These are phyloP conservation scores for Metallyticus violacea DNA, from an alignment of 2,888 invertebrate genomes.

Conservation along the genomic window DNA sequence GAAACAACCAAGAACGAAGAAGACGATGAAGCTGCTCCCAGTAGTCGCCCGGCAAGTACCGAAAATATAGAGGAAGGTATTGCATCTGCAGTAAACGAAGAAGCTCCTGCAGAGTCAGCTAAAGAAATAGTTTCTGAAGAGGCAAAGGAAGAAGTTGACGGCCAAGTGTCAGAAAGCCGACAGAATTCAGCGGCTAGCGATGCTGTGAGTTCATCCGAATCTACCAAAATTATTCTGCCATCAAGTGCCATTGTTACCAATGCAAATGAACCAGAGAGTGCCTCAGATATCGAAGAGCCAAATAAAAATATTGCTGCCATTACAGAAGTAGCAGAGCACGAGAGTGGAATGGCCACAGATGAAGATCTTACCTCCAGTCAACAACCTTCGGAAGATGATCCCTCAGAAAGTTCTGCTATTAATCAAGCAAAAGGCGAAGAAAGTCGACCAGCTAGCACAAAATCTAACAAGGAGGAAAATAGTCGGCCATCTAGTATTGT, in stretches of 20 bases:
- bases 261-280: not conserved
- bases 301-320: not conserved
- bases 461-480: not conserved
- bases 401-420: not conserved
- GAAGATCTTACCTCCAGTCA: no score
- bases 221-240: not conserved
- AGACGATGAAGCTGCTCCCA: not conserved
- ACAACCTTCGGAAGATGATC: not conserved
- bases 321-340: not conserved
- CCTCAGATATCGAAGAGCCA: not conserved
- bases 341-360: no score
- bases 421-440: not conserved
- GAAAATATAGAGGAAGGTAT: no score
- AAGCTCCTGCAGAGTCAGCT: not conserved
- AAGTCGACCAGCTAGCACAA: not conserved
- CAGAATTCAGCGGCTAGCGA: not conserved
- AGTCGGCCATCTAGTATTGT: not conserved
- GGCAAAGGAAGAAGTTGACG: not conserved
- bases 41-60: not conserved
- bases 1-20: not conserved
- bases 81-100: not conserved
- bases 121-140: constrained; percentile 1
- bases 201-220: not conserved
- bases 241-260: not conserved
- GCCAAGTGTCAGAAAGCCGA: not conserved